A percentile compares a stretch with the other conserved stretches of the same genome.
Evolutionary conservation across 2,888 invertebrate genomes (phyloP).

Genomic region (Tricholauxania praeusta): DNA sequence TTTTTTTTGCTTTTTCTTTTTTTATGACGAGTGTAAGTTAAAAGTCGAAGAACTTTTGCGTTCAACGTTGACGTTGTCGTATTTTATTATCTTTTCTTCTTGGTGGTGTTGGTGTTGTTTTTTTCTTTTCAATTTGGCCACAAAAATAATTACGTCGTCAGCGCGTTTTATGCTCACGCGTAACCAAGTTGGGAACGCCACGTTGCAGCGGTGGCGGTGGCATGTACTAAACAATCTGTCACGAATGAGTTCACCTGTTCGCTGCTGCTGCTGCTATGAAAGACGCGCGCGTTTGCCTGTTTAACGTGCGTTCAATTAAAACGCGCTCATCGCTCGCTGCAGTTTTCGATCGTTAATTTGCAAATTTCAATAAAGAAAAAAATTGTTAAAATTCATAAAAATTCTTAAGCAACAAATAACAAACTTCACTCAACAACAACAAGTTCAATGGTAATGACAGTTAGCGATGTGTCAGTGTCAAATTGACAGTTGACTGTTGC

Average conservation of each 20-base stretch:
- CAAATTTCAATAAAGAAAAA: slow-evolving; percentile 24
- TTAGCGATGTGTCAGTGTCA: slow-evolving; percentile 11
- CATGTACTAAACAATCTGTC: slow-evolving; percentile 14
- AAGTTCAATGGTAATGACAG: not conserved
- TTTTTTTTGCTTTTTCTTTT: slow-evolving; percentile 10
- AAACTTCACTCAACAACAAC: not conserved
- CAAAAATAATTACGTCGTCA: slow-evolving; percentile 41
- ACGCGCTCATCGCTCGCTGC: slow-evolving; percentile 16
- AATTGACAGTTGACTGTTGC: slow-evolving; percentile 2
- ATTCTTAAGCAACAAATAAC: not conserved
- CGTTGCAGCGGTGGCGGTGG: not conserved
- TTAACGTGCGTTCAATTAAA: slow-evolving; percentile 4
- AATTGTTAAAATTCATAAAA: slow-evolving; percentile 23
- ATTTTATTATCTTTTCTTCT: not conserved
- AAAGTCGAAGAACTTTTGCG: slow-evolving; percentile 34
- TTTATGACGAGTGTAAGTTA: not conserved
- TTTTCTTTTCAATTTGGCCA: slow-evolving; percentile 56
- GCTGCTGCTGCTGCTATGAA: not conserved
- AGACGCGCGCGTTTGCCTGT: not conserved
- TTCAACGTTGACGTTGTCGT: slow-evolving; percentile 3
- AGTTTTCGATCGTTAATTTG: slow-evolving; percentile 33
- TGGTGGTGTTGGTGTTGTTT: not conserved
- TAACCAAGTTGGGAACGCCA: not conserved
- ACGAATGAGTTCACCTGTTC: slow-evolving; percentile 34
- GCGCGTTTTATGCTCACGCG: slow-evolving; percentile 17